phyloP scores from a whole-genome alignment of 2,113 vertebrate species.

The Ictalurus furcatus region DNA sequence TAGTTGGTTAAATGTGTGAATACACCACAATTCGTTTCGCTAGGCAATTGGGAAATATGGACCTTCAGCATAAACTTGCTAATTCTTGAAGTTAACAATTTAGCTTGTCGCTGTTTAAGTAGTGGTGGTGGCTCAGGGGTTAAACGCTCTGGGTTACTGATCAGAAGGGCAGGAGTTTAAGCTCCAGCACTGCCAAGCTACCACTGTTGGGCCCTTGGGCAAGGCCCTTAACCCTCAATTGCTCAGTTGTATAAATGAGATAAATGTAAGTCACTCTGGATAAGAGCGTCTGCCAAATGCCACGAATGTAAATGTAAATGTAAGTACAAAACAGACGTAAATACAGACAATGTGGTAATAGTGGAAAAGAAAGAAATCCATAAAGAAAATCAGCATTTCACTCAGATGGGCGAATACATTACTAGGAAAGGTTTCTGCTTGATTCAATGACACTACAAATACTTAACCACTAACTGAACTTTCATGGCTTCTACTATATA shows the following conservation, averaged over 20 bases:
- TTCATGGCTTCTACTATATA: not conserved
- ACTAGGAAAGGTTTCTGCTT: not conserved
- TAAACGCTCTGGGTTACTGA: too few relatives aligned
- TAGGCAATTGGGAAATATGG: not conserved
- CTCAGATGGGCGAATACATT: too few relatives aligned
- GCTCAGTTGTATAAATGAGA: too few relatives aligned
- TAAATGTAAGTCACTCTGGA: too few relatives aligned
- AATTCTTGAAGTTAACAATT: not conserved
- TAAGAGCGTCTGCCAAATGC: too few relatives aligned
- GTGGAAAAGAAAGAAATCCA: not conserved
- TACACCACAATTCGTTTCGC: not conserved
- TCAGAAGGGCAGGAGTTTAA: too few relatives aligned
- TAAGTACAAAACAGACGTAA: not conserved
- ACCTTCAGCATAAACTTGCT: not conserved
- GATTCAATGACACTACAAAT: not conserved
- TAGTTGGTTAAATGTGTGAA: not conserved
- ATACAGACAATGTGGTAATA: not conserved
- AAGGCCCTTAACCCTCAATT: too few relatives aligned
- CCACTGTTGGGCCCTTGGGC: too few relatives aligned
- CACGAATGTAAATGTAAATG: too few relatives aligned
- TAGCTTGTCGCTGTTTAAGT: not conserved
- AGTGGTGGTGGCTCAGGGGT: too few relatives aligned
- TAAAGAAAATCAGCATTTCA: not conserved
- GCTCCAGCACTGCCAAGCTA: too few relatives aligned
- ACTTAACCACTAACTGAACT: not conserved